Conservation (phyloP, 64 coral and sea anemone genomes). For the Actinia tenebrosa region DNA sequence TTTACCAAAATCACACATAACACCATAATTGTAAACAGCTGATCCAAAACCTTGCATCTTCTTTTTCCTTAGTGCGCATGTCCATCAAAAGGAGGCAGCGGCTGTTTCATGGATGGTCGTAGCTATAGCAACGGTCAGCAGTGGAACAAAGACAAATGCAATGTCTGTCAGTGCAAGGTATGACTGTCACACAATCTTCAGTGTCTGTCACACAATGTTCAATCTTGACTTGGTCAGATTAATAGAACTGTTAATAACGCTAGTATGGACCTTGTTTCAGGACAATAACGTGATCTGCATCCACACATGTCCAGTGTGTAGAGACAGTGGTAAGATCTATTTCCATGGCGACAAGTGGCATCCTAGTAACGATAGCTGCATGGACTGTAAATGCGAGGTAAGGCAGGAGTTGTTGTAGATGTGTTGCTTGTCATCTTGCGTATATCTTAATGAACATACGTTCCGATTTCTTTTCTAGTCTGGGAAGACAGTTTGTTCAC, state of each 20-base stretch:
- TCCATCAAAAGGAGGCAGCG: conserved; percentile 29
- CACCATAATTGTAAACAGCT: background rate
- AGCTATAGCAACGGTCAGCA: conserved; percentile 46
- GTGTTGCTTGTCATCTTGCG: background rate
- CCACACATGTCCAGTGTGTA: conserved; percentile 45
- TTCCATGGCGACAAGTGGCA: conserved; percentile 68
- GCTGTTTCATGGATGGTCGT: conserved; percentile 60
- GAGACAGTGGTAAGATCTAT: conserved; percentile 30
- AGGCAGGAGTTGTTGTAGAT: background rate
- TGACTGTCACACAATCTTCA: background rate
- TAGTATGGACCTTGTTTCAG: conserved; percentile 9
- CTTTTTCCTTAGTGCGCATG: conserved; percentile 42
- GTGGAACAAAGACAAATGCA: conserved; percentile 76
- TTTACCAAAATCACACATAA: no score
- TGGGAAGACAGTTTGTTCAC: conserved; percentile 31
- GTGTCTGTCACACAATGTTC: no score
- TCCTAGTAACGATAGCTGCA: conserved; percentile 38
- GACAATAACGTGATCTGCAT: conserved; percentile 30
- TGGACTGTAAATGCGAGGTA: conserved; percentile 62
- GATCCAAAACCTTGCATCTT: background rate
- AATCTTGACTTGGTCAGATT: background rate
- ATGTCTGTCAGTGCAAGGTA: conserved; percentile 63
- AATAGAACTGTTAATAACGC: background rate
- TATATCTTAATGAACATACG: background rate
- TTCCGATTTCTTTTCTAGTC: background rate